Percentiles rank a stretch among this genome's conserved stretches.
phyloP scores from a whole-genome alignment of 1,140 invertebrate species.

The Lamellibrachia luymesi region DNA sequence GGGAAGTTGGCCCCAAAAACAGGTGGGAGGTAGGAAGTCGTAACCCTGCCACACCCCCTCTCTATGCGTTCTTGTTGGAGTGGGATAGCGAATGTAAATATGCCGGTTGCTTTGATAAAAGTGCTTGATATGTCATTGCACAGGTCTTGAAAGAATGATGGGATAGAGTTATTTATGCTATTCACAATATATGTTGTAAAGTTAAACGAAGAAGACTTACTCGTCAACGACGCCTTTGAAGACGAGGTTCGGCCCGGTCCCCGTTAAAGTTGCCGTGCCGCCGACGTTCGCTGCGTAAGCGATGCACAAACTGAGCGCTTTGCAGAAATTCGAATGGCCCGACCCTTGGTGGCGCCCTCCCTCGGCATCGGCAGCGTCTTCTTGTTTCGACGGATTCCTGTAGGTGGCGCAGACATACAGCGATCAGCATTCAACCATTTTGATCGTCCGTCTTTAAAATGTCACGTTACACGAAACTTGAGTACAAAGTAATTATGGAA shows the following conservation, averaged over 20 bases:
- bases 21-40: too few relatives aligned
- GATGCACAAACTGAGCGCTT: constrained; percentile 64
- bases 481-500: background rate
- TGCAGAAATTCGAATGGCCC: constrained; percentile 28
- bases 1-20: too few relatives aligned
- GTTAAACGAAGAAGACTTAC: constrained; percentile 52
- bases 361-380: background rate
- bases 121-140: too few relatives aligned
- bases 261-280: constrained; percentile 82
- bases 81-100: too few relatives aligned
- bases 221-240: constrained; percentile 74
- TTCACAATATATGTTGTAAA: too few relatives aligned
- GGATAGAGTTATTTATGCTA: too few relatives aligned
- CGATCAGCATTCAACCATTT: background rate
- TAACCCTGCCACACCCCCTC: too few relatives aligned
- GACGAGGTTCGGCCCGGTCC: constrained; percentile 84
- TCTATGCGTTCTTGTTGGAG: too few relatives aligned
- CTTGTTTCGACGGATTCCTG: background rate
- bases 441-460: background rate
- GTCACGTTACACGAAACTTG: background rate
- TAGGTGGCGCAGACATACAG: background rate
- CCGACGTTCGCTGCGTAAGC: constrained; percentile 80
- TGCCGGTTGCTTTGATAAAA: too few relatives aligned
- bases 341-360: background rate
- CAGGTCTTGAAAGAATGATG: too few relatives aligned